phyloP scores from a whole-genome alignment of 2,797 vertebrate genomes.

The Ctenopoma kingsleyae region DNA sequence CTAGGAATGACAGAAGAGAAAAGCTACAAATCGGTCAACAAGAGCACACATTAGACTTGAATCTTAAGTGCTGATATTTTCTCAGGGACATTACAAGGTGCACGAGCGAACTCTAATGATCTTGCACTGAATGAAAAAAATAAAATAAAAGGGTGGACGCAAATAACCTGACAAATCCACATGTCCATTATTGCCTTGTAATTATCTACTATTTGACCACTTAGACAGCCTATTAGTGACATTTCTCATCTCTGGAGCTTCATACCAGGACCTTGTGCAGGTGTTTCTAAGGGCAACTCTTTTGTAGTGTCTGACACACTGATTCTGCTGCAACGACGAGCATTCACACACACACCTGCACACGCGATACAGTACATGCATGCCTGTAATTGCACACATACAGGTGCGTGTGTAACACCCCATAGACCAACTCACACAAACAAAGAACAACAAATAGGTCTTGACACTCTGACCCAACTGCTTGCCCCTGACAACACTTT shows the following conservation, averaged over 20 bases:
- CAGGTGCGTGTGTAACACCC: conserved; percentile 2
- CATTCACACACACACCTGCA: conserved; percentile 4
- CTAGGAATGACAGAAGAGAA: conserved; percentile 58
- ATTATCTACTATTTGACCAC: conserved; percentile 20
- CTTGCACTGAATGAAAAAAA: neutral
- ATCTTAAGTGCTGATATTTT: conserved; percentile 7
- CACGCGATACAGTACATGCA: neutral
- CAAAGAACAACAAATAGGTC: conserved; percentile 50
- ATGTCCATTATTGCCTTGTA: neutral
- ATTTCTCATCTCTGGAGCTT: conserved; percentile 15
- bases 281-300: conserved; percentile 35
- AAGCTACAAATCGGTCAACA: conserved; percentile 39
- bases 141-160: neutral
- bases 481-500: conserved; percentile 67
- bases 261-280: conserved; percentile 3
- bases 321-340: conserved; percentile 30
- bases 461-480: conserved; percentile 65
- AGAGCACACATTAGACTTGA: conserved; percentile 24
- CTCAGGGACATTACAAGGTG: neutral
- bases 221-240: neutral
- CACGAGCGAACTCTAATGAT: neutral
- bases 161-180: neutral
- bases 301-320: conserved; percentile 54
- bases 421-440: neutral
- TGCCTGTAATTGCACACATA: conserved; percentile 5